Evolutionary conservation across 2,113 vertebrate species (phyloP).

Genomic region (Poicephalus gulielmi): DNA sequence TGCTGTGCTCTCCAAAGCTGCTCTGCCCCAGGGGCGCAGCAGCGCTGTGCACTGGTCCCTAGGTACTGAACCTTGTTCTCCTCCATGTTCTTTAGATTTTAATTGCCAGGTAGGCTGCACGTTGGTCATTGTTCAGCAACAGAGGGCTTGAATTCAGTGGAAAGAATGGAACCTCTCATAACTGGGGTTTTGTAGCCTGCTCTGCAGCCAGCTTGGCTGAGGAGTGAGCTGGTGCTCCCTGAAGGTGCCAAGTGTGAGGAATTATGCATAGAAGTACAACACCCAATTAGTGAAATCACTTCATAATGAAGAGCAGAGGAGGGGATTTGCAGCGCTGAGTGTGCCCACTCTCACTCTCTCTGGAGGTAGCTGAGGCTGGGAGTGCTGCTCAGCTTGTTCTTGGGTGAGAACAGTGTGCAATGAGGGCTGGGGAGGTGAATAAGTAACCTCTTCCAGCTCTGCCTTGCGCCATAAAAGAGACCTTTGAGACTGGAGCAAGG

Average conservation of each 20-base stretch:
- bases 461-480: not conserved
- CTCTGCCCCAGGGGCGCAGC: not conserved
- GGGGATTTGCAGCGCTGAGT: not conserved
- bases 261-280: not conserved
- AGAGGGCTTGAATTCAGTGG: not conserved
- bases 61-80: not conserved
- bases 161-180: not conserved
- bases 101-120: not conserved
- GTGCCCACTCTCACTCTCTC: constrained; percentile 39
- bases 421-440: not conserved
- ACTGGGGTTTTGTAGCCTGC: not conserved
- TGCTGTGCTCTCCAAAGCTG: not conserved
- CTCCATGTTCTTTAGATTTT: not conserved
- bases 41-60: not conserved
- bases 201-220: constrained; percentile 1
- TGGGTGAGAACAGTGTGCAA: not conserved
- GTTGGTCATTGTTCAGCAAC: not conserved
- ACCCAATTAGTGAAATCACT: constrained; percentile 43
- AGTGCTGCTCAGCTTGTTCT: not conserved
- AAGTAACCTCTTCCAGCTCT: not conserved
- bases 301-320: constrained; percentile 42
- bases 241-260: constrained; percentile 6
- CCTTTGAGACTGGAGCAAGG: not conserved
- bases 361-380: not conserved
- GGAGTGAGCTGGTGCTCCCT: not conserved